Conservation (phyloP, 2,888 invertebrate species). For the Meteorus cinctellus region DNA sequence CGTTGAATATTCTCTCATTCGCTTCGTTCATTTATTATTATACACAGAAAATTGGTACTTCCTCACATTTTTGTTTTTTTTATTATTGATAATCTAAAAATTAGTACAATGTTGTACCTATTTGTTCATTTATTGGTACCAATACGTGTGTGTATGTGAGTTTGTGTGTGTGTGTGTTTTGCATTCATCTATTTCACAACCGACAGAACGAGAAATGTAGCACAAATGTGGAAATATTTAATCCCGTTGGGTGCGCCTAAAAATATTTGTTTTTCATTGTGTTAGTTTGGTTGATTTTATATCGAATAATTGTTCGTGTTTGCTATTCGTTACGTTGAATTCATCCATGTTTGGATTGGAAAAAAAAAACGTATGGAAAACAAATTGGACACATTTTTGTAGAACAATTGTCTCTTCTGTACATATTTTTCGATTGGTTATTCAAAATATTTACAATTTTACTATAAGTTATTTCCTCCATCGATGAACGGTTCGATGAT, state of each 20-base stretch:
- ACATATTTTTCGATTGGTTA: conserved; percentile 23
- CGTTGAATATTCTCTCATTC: conserved; percentile 25
- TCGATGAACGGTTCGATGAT: conserved; percentile 7
- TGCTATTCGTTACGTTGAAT: conserved; percentile 1
- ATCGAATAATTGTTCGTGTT: conserved; percentile 15
- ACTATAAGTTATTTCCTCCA: not conserved
- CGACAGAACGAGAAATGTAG: conserved; percentile 3
- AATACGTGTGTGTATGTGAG: not conserved
- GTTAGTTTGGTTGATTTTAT: not conserved
- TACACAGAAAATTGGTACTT: conserved; percentile 37
- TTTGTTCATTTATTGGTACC: not conserved
- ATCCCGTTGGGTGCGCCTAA: not conserved
- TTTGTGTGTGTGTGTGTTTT: not conserved
- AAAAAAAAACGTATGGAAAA: not conserved
- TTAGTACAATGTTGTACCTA: conserved; percentile 4
- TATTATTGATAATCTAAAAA: conserved; percentile 19
- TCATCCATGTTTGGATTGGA: not conserved
- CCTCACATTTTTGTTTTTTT: not conserved
- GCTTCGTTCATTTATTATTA: conserved; percentile 33
- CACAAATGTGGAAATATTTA: not conserved
- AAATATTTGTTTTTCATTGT: not conserved
- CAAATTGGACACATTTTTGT: not conserved
- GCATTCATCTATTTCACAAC: not conserved
- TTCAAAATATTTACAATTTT: conserved; percentile 34
- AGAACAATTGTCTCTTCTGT: conserved; percentile 7